These are phyloP conservation scores for Drosophila lacertosa DNA, from an alignment of 1,140 invertebrate genomes.

Conservation along the genomic window DNA sequence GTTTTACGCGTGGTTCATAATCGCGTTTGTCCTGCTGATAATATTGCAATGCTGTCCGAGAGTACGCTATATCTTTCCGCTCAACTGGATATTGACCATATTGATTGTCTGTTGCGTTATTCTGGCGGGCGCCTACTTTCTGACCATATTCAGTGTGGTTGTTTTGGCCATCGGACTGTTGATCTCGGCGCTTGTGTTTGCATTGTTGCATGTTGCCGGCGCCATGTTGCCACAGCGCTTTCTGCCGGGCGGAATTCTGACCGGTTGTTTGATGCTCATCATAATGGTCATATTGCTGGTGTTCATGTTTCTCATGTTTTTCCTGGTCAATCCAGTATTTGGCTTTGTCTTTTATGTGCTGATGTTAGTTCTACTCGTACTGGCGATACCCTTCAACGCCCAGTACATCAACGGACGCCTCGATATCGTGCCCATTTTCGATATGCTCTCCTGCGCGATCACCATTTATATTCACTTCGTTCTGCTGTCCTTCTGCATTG, in stretches of 20 bases:
- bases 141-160: fast-evolving
- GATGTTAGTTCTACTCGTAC: neutral
- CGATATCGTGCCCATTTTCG: neutral
- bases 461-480: neutral
- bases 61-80: neutral
- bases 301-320: neutral
- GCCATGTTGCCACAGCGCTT: slow-evolving; percentile 6
- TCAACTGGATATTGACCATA: slow-evolving; percentile 19
- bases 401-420: slow-evolving; percentile 32
- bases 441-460: neutral
- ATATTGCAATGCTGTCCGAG: slow-evolving; percentile 15
- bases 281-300: neutral
- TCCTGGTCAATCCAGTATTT: neutral
- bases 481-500: neutral
- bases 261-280: neutral
- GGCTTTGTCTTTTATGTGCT: neutral
- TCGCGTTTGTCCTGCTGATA: neutral
- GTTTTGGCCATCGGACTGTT: neutral
- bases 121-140: neutral
- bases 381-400: neutral
- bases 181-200: neutral
- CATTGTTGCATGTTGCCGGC: slow-evolving; percentile 4
- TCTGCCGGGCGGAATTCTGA: slow-evolving; percentile 5
- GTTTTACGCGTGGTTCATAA: slow-evolving; percentile 9
- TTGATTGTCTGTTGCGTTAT: neutral